Evolutionary conservation across 92 coral and sea anemone genomes (phyloP).

Genomic region (Siderastrea radians): DNA sequence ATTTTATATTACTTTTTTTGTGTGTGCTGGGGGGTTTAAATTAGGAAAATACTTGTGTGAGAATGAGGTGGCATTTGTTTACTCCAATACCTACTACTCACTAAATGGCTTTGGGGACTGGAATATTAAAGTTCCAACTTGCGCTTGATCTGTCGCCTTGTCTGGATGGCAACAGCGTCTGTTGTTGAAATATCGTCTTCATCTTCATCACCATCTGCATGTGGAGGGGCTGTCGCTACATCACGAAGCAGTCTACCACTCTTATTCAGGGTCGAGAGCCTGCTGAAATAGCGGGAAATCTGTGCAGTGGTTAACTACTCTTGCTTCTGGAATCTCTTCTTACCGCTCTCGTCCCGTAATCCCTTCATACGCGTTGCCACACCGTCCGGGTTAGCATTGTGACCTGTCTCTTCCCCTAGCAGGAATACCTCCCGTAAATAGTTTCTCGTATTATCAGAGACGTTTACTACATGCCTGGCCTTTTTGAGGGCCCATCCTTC

Average conservation of each 20-base stretch:
- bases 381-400: slow-evolving; percentile 56
- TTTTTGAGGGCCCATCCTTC: slow-evolving; percentile 63
- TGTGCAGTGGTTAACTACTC: slow-evolving; percentile 58
- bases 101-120: no score
- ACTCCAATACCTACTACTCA: no score
- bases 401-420: slow-evolving; percentile 54
- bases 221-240: neutral
- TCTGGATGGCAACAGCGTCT: slow-evolving; percentile 9
- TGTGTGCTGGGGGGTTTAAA: no score
- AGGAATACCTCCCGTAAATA: slow-evolving; percentile 50
- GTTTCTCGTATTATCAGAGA: slow-evolving; percentile 26
- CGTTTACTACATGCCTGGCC: slow-evolving; percentile 13
- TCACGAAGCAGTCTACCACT: slow-evolving; percentile 29
- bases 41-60: no score
- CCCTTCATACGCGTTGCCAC: slow-evolving; percentile 47
- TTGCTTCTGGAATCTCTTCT: slow-evolving; percentile 30
- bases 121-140: neutral
- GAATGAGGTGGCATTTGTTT: no score
- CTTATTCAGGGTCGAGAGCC: slow-evolving; percentile 39
- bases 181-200: slow-evolving; percentile 36
- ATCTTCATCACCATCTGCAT: slow-evolving; percentile 27
- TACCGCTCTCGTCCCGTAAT: slow-evolving; percentile 24
- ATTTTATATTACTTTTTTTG: no score
- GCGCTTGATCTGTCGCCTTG: slow-evolving; percentile 12
- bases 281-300: slow-evolving; percentile 55